phyloP scores from a whole-genome alignment of 2,113 vertebrate species.

The Theristicus caerulescens region DNA sequence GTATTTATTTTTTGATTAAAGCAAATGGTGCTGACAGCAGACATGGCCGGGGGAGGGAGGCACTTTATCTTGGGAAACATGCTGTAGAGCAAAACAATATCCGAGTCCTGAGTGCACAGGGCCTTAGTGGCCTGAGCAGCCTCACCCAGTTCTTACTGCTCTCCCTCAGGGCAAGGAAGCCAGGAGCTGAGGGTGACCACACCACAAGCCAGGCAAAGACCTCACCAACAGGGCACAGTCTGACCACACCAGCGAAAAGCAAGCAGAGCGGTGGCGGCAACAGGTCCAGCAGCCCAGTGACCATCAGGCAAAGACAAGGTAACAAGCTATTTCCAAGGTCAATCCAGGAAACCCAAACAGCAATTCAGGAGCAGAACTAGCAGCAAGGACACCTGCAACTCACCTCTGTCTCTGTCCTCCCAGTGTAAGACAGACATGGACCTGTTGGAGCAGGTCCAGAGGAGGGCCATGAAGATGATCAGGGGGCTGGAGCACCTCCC shows the following conservation, averaged over 20 bases:
- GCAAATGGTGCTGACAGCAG: background rate
- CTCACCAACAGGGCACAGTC: background rate
- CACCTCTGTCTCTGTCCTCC: background rate
- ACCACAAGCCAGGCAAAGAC: background rate
- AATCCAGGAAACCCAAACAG: background rate
- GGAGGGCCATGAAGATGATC: background rate
- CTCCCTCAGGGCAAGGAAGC: background rate
- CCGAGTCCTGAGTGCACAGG: background rate
- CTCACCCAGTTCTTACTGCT: background rate
- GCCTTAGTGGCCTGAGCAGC: background rate
- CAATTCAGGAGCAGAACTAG: background rate
- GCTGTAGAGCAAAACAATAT: background rate
- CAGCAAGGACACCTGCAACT: background rate
- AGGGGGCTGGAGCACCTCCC: background rate
- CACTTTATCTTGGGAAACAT: background rate
- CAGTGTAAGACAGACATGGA: background rate
- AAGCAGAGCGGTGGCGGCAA: background rate
- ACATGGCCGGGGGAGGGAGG: background rate
- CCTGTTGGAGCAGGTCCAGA: background rate
- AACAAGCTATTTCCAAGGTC: background rate
- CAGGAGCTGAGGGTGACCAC: background rate
- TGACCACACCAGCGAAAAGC: background rate
- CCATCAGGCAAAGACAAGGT: background rate
- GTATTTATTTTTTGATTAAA: constrained; percentile 47
- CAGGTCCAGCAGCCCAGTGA: background rate